phyloP scores from a whole-genome alignment of 1,140 invertebrate species.

The Formica exsecta region DNA sequence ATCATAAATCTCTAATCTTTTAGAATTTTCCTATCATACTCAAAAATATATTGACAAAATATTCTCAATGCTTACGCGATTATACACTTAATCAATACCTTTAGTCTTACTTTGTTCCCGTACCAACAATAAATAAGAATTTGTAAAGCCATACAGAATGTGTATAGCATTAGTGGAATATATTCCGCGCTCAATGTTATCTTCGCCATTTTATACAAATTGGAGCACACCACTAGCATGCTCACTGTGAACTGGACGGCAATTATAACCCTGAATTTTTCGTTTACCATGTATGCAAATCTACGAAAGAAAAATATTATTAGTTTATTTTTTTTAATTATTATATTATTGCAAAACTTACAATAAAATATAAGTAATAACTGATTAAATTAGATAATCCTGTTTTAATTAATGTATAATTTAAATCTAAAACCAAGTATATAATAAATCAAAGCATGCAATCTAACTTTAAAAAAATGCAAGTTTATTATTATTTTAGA shows the following conservation, averaged over 20 bases:
- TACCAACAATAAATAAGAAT: slow-evolving; percentile 88
- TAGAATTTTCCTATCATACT: neutral
- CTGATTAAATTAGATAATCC: neutral
- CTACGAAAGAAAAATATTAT: slow-evolving; percentile 18
- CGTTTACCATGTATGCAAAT: slow-evolving; percentile 47
- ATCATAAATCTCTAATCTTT: neutral
- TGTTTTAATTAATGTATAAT: too few relatives aligned
- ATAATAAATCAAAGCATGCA: too few relatives aligned
- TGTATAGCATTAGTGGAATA: slow-evolving; percentile 64
- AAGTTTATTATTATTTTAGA: too few relatives aligned
- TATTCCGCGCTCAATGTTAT: slow-evolving; percentile 83
- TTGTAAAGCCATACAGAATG: slow-evolving; percentile 73
- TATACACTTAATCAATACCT: slow-evolving; percentile 56
- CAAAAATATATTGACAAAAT: neutral
- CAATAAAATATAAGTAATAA: neutral
- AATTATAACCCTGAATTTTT: slow-evolving; percentile 64
- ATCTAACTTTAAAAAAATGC: too few relatives aligned
- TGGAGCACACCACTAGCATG: slow-evolving; percentile 67
- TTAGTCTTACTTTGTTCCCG: slow-evolving; percentile 85
- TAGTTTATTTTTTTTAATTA: neutral
- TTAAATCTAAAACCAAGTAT: too few relatives aligned
- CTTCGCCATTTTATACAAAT: slow-evolving; percentile 56
- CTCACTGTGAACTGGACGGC: slow-evolving; percentile 63
- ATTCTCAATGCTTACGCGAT: neutral
- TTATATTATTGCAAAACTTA: slow-evolving; percentile 20